These are phyloP conservation scores for Tenthredo scrophulariae DNA, from an alignment of 2,888 invertebrate species.

Conservation along the genomic window DNA sequence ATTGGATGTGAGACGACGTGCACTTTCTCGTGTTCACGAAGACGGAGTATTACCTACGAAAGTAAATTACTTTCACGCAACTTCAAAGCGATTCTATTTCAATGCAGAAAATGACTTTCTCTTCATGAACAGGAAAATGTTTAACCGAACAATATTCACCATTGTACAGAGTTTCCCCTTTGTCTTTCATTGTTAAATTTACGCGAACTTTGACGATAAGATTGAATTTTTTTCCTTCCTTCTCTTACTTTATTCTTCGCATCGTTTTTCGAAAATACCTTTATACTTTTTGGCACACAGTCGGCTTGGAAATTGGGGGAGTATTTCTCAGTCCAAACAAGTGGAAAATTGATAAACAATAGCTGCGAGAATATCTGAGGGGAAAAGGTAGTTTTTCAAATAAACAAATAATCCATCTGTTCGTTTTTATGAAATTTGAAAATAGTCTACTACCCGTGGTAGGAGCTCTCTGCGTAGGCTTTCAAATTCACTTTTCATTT, in stretches of 20 bases:
- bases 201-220: slow-evolving; percentile 17
- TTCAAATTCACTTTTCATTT: neutral
- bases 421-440: neutral
- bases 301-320: neutral
- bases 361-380: neutral
- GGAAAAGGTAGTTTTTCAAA: neutral
- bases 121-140: neutral
- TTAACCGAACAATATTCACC: slow-evolving; percentile 14
- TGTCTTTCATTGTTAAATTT: neutral
- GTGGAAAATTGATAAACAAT: neutral
- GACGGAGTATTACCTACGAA: neutral
- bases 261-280: neutral
- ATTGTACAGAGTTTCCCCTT: neutral
- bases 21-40: neutral
- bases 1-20: neutral
- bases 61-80: slow-evolving; percentile 20
- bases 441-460: neutral
- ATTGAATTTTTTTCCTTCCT: neutral
- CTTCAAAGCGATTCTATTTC: slow-evolving; percentile 29
- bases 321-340: neutral
- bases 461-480: neutral
- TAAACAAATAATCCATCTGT: neutral
- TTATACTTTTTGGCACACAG: neutral
- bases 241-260: neutral
- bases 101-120: neutral